Conservation (phyloP, 2,888 invertebrate genomes). For the Ophion costatus region DNA sequence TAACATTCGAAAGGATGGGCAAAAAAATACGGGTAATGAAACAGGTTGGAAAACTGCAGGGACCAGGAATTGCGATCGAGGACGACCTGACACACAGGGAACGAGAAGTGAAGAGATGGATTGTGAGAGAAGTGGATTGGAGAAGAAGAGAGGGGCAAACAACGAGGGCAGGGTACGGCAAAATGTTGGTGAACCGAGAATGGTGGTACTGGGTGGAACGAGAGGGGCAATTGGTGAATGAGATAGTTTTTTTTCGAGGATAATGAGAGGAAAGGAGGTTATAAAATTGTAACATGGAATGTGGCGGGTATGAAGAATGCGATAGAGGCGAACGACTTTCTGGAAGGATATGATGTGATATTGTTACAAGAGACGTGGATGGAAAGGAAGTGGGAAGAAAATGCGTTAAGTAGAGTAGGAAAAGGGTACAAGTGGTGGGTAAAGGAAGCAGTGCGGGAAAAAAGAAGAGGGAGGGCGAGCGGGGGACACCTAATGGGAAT, state of each 20-base stretch:
- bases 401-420: not conserved
- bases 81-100: no score
- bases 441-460: no score
- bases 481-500: slow-evolving; percentile 9
- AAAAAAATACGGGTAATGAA: no score
- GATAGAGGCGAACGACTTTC: no score
- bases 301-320: no score
- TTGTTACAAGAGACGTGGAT: slow-evolving; percentile 57
- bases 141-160: not conserved
- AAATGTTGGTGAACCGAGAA: not conserved
- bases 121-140: not conserved
- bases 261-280: not conserved
- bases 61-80: no score
- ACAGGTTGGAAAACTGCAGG: no score
- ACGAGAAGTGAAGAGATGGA: no score
- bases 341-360: not conserved
- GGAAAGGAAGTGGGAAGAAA: slow-evolving; percentile 39
- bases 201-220: slow-evolving; percentile 22
- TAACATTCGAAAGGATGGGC: no score
- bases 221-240: not conserved
- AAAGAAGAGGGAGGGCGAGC: no score
- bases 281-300: no score
- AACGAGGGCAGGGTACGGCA: not conserved
- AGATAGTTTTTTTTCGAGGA: not conserved
- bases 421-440: slow-evolving; percentile 8